Evolutionary conservation across 2,888 invertebrate species (phyloP), one percentile per base, ranked within the genome.

Genomic region (Myopa tessellatipennis): DNA sequence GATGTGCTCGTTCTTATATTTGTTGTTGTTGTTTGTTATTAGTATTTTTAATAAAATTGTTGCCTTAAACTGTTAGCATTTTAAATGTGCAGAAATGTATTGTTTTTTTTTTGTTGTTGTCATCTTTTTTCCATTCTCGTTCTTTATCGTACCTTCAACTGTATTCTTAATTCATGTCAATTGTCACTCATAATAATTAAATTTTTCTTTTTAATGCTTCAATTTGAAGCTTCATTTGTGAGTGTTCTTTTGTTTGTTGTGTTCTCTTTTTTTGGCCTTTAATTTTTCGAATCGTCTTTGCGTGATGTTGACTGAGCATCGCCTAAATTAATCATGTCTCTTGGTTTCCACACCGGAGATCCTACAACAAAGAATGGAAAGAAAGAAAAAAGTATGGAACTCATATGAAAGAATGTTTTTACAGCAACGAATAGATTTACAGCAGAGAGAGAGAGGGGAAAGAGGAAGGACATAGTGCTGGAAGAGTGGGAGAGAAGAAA

Each of bases 341-440:
- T 94, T 91, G 97, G 97, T 93, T 98, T 98, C 98, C 98, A 98
- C 91, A 98, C 95, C 90, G 98, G 98, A 91, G 98, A 98, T 92
- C 97, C 97, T 95, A 94, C 92, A 93, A 94, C 92, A 10, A 45
- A 92, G 91, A 92, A 86, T 85, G 85, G 85, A 87, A 85, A 86
- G 86, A 87, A 85, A 84, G 80, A 83, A 88, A 87, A 85, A 87
- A 86, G 88, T 92, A 87, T 87, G 87, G 88, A 89, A 88, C 88
- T 88, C 71, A 71, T 71, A 71, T 71, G 60, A 60, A 71, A 71
- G 26, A 61, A 61, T 73, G 73, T 60, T 45, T 18, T 12, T 10
- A 40, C 60, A 45, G 60, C 73, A 61, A 45, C 45, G 45, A 45
- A 45, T 45, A 8, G 45, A 8, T 45, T 45, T 45, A 10, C 16